These are phyloP conservation scores for Orthonevra nobilis DNA, from an alignment of 2,888 invertebrate species.

Conservation along the genomic window DNA sequence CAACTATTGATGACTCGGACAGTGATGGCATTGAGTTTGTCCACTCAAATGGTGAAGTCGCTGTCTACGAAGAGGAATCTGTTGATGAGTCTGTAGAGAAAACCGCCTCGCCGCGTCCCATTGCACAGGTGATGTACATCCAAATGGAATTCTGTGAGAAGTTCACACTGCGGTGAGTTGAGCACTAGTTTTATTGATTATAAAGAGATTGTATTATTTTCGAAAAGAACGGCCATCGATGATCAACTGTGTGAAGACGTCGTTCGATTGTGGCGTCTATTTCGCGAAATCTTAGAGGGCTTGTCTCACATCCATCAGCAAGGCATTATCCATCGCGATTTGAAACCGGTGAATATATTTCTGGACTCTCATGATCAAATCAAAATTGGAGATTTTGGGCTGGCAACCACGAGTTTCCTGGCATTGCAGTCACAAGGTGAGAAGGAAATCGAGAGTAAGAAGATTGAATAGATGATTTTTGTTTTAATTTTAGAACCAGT, in stretches of 20 bases:
- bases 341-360: conserved; percentile 96
- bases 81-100: conserved; percentile 71
- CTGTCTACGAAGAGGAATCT: conserved; percentile 75
- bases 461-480: too few species aligned
- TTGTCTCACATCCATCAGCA: conserved; percentile 95
- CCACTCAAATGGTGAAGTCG: conserved; percentile 78
- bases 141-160: conserved; percentile 99
- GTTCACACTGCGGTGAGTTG: conserved; percentile 87
- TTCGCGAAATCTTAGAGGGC: conserved; percentile 95
- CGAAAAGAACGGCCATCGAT: conserved; percentile 89
- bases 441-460: not conserved
- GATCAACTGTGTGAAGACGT: conserved; percentile 87
- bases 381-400: conserved; percentile 98
- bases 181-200: too few species aligned
- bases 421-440: conserved; percentile 77
- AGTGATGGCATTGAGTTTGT: conserved; percentile 80
- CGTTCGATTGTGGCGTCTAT: conserved; percentile 93
- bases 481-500: conserved; percentile 55
- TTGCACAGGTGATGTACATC: conserved; percentile 86
- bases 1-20: conserved; percentile 77
- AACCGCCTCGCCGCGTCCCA: conserved; percentile 75
- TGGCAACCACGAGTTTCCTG: conserved; percentile 90
- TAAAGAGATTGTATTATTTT: conserved; percentile 4
- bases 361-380: conserved; percentile 95
- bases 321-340: conserved; percentile 92